Base-by-base conservation (phyloP, 2,797 vertebrate genomes). In the Zenarchopterus dispar region DNA sequence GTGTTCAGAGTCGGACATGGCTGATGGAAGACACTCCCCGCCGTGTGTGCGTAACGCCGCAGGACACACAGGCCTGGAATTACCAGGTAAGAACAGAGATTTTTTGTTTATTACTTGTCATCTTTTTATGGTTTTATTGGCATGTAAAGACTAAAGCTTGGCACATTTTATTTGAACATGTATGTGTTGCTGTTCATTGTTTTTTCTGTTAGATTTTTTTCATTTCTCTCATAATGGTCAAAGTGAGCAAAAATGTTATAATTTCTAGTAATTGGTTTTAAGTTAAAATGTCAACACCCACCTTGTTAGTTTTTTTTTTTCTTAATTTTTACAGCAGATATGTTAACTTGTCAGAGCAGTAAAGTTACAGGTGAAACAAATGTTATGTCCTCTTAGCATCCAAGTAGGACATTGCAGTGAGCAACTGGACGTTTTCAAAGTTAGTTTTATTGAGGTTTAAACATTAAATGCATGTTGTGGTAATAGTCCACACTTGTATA, bases 1-100 rank as follows among this genome's bases (percentile, higher is more conserved):
- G 91, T 97, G 96, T 36, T 92, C 97, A 0, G 98, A 99, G 89
- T 96, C 96, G 0, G 98, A 99, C 91, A 98, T 99, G 97, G 97
- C 96, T 0, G 97, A 99, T 0, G 97, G 98, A 1, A 93, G 97
- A 1, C 96, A 99, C 78, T 99, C 98, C 19, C 98, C 98, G 3
- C 98, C 98, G 0, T 96, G 93, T 75, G 95, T 98, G 53, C 97
- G 96, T 87, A 99, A 98, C 56, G 92, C 95, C 5, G 94, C 95
- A 0, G 94, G 97, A 66, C 97, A 98, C 77, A 94, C 96, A 0
- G 96, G 97, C 15, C 91, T 99, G 83, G 98, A 98, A 87, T 87
- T 99, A 56, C 97, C 98, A 0, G 86, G 98, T 99, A 96, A 96
- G 97, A 87, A 48, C 41, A 11, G 52, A 13, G 9, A 17, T 68